A percentile compares a stretch with the other conserved stretches of the same genome.
phyloP scores from a whole-genome alignment of 2,797 vertebrate genomes.

The Cheracebus regulus region DNA sequence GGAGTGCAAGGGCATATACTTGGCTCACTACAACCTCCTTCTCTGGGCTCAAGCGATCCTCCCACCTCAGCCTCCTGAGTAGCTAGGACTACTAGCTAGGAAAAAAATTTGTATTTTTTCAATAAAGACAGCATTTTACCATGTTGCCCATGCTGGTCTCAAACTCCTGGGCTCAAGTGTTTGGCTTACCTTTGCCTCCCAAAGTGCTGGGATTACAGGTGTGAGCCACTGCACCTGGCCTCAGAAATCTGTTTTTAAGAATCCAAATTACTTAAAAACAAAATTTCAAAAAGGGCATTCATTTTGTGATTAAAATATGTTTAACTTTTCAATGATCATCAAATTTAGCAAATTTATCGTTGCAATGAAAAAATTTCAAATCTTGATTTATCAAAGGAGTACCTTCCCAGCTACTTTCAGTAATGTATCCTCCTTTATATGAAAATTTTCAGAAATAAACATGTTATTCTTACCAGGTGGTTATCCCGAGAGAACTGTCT shows the following conservation, averaged over 20 bases:
- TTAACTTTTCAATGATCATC: conserved; percentile 25
- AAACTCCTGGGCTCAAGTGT: not conserved
- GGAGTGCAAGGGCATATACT: not conserved
- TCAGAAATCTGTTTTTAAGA: conserved; percentile 1
- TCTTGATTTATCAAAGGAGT: not conserved
- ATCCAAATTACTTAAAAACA: conserved; percentile 12
- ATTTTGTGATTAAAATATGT: not conserved
- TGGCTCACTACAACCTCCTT: not conserved
- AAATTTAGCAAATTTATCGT: conserved; percentile 17
- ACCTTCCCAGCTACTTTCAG: not conserved
- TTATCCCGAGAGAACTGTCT: accelerated
- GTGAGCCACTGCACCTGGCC: not conserved
- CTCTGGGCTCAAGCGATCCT: not conserved
- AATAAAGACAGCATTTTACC: not conserved
- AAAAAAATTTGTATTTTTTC: not conserved
- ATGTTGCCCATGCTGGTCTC: not conserved
- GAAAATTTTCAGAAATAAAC: conserved; percentile 13
- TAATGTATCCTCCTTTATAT: not conserved
- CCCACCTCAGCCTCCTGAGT: not conserved
- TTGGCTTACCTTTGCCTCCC: not conserved
- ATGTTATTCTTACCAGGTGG: conserved; percentile 3
- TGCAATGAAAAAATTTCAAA: conserved; percentile 33
- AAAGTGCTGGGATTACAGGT: not conserved
- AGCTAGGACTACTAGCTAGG: not conserved
- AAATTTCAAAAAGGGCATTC: conserved; percentile 27